Base-by-base conservation (phyloP, 2,888 invertebrate species). In the Dromius quadrimaculatus region DNA sequence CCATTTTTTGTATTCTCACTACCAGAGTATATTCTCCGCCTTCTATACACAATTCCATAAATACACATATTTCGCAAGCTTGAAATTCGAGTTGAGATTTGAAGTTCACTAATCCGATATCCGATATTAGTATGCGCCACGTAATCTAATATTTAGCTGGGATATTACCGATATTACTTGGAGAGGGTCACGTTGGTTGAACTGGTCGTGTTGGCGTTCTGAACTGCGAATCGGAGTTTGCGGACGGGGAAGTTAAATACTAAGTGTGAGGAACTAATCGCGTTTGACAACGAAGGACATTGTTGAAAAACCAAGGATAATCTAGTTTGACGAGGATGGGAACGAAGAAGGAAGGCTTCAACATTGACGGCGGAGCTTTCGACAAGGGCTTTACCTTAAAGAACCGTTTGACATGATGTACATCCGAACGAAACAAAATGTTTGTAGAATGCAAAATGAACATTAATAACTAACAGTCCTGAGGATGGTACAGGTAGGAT, bases 71-170 rank as follows among this genome's bases (percentile, higher is more conserved):
- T 23, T 61, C 50, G 28, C 41, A 13, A 28, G 15, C 28, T 23
- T n/a, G n/a, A n/a, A n/a, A n/a, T n/a, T n/a, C 47, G 45, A 15
- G 6, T 13, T 45, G 17, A n/a, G 13, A 47, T 47, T 11, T 19
- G 36, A 22, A 11, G 4, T n/a, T 23, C 41, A 32, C 61, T 61
- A 61, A 61, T 61, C 61, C 38, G 41, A 61, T 61, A 61, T 61
- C 61, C 61, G 61, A 61, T 61, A 61, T 61, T 61, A 61, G 61
- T 61, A 61, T 61, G 38, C 61, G 61, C 38, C 41, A 22, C 61
- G 61, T 61, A 61, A 61, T 61, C 61, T 61, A 61, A 61, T 61
- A 61, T 61, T 61, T 61, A 61, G 61, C 23, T n/a, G 36, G 61
- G 61, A 61, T 61, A 61, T 36, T 61, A 61, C 61, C 34, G 38